phyloP scores from a whole-genome alignment of 2,797 vertebrate genomes.

The Hypotaenidia philippensis region DNA sequence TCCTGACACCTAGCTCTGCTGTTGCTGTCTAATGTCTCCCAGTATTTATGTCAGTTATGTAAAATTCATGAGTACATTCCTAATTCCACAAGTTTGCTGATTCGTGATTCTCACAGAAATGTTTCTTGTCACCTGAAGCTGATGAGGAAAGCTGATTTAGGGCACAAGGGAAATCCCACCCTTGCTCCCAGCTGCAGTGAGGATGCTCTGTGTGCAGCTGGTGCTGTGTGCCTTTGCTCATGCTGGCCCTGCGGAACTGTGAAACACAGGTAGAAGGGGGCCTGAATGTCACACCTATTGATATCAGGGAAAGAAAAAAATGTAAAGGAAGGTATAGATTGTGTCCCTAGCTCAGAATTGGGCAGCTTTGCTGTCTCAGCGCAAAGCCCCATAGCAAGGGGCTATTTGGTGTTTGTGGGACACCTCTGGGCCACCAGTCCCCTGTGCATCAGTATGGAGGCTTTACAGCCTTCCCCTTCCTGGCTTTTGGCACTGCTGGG shows the following conservation, averaged over 20 bases:
- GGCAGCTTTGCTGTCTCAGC: neutral
- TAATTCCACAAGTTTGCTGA: neutral
- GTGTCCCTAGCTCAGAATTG: neutral
- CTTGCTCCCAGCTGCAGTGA: neutral
- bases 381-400: no score
- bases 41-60: neutral
- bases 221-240: neutral
- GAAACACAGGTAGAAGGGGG: neutral
- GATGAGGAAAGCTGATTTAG: conserved; percentile 22
- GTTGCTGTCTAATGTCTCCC: neutral
- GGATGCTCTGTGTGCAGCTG: neutral
- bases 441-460: neutral
- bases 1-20: neutral
- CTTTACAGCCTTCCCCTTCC: neutral
- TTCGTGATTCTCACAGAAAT: neutral
- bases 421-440: neutral
- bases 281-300: neutral
- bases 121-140: neutral
- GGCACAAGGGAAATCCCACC: neutral
- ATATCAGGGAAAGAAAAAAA: neutral
- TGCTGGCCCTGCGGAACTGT: neutral
- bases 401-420: neutral
- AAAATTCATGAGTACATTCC: neutral
- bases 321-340: neutral
- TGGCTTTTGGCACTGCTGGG: fast-evolving